phyloP scores from a whole-genome alignment of 2,888 invertebrate species.

The Colostygia pectinataria region DNA sequence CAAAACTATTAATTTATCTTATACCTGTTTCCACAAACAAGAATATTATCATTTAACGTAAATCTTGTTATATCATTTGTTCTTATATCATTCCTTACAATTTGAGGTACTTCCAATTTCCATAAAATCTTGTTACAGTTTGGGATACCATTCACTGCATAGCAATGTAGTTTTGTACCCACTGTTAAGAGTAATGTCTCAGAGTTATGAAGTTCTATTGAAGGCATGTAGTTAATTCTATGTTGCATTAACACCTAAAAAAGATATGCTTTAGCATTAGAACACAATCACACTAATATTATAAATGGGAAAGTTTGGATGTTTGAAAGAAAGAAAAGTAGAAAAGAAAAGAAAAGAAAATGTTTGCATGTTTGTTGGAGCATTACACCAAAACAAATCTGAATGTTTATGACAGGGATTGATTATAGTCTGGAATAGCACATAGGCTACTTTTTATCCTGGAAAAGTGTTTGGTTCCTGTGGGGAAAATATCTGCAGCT shows the following conservation, averaged over 20 bases:
- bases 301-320: too few relatives aligned
- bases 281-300: too few relatives aligned
- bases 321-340: too few relatives aligned
- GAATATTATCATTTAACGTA: constrained; percentile 52
- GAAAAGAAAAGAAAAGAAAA: too few relatives aligned
- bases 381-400: too few relatives aligned
- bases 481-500: too few relatives aligned
- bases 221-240: constrained; percentile 68
- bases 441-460: too few relatives aligned
- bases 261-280: background rate
- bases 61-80: constrained; percentile 77
- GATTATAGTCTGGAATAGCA: too few relatives aligned
- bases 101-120: constrained; percentile 60
- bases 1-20: background rate
- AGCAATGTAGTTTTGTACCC: constrained; percentile 61
- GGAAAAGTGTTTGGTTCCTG: too few relatives aligned
- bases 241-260: constrained; percentile 60
- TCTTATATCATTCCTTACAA: constrained; percentile 59
- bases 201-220: constrained; percentile 57
- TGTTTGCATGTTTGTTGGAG: too few relatives aligned
- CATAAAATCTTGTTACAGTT: constrained; percentile 46
- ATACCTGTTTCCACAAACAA: constrained; percentile 75
- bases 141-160: constrained; percentile 48
- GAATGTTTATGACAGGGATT: too few relatives aligned
- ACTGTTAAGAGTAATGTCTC: constrained; percentile 55